Evolutionary conservation across 1,140 invertebrate species (phyloP).

Genomic region (Heliconius congener): DNA sequence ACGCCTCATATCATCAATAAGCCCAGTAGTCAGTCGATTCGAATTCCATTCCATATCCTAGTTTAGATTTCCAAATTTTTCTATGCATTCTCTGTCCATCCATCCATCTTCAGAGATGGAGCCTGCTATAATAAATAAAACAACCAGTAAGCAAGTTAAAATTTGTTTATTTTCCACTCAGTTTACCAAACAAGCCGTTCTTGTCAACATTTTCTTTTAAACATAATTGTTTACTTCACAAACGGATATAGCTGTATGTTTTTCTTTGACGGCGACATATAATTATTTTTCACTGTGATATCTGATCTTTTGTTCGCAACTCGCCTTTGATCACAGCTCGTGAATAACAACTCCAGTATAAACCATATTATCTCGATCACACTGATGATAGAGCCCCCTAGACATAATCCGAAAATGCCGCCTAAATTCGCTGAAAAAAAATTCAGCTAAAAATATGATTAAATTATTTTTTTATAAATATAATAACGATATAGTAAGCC

Average conservation of each 20-base stretch:
- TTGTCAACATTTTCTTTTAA: not conserved
- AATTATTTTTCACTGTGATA: constrained; percentile 25
- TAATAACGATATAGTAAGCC: too few species aligned
- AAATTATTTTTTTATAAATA: too few species aligned
- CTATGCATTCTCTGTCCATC: too few species aligned
- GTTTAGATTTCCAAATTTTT: too few species aligned
- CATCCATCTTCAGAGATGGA: too few species aligned
- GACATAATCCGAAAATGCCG: constrained; percentile 55
- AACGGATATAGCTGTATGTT: constrained; percentile 10
- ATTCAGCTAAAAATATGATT: not conserved
- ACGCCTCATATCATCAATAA: too few species aligned
- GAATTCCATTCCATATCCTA: too few species aligned
- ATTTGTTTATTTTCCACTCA: too few species aligned
- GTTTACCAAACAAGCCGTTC: not conserved
- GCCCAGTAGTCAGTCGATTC: too few species aligned
- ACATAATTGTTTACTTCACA: constrained; percentile 11
- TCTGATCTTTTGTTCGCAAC: constrained; percentile 11
- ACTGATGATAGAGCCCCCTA: constrained; percentile 70
- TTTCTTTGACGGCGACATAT: not conserved
- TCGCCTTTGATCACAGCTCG: constrained; percentile 20
- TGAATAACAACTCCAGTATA: constrained; percentile 29
- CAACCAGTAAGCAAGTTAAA: too few species aligned
- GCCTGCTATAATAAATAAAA: too few species aligned
- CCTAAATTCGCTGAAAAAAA: constrained; percentile 75
- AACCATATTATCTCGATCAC: constrained; percentile 67